A percentile compares a stretch with the other conserved stretches of the same genome.
Evolutionary conservation across 2,113 vertebrate genomes (phyloP).

Genomic region (Vireo altiloquus): DNA sequence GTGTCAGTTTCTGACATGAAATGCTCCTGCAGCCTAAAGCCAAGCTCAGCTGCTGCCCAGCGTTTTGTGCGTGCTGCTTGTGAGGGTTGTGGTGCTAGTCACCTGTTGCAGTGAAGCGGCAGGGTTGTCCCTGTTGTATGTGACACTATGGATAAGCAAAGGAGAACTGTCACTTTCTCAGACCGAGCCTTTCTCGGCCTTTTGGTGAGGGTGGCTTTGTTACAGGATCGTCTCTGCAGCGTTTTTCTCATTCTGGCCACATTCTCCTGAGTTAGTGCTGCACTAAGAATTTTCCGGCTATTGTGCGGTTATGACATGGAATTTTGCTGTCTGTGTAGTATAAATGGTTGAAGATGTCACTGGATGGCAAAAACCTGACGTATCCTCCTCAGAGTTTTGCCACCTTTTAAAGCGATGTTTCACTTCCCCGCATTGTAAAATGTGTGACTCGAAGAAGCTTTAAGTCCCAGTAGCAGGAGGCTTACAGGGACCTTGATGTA

Average conservation of each 20-base stretch:
- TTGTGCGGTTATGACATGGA: background rate
- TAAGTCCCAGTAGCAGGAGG: background rate
- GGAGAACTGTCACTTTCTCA: fast-evolving
- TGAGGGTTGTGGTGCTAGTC: background rate
- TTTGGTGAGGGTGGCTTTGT: background rate
- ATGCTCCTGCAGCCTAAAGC: background rate
- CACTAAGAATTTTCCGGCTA: background rate
- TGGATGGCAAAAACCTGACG: background rate
- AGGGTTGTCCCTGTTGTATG: fast-evolving
- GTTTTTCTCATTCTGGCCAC: background rate
- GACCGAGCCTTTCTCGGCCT: background rate
- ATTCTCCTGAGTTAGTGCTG: background rate
- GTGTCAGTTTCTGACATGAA: background rate
- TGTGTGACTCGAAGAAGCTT: background rate
- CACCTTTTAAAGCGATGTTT: background rate
- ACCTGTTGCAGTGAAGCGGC: background rate
- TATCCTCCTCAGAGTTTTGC: background rate
- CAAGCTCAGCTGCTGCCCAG: background rate
- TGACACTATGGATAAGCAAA: background rate
- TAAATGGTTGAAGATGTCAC: background rate
- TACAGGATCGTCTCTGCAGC: background rate
- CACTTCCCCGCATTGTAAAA: background rate
- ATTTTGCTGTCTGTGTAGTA: background rate
- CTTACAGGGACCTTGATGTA: fast-evolving
- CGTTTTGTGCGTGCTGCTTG: background rate